phyloP scores from a whole-genome alignment of 1,140 invertebrate species.

The Scaptodrosophila lebanonensis region DNA sequence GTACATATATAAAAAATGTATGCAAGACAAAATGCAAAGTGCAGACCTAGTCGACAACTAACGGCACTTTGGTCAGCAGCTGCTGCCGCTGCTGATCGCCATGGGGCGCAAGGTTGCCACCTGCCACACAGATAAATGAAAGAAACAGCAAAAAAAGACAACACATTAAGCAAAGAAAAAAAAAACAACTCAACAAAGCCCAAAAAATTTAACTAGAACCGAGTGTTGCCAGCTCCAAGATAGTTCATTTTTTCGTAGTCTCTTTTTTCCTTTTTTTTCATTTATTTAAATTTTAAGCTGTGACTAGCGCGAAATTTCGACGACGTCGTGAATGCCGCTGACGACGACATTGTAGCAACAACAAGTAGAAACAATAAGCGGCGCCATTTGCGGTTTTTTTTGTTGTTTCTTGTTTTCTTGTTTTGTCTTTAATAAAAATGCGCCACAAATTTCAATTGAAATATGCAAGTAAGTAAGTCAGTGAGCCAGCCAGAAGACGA shows the following conservation, averaged over 20 bases:
- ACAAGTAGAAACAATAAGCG: slow-evolving; percentile 27
- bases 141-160: no score
- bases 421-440: slow-evolving; percentile 57
- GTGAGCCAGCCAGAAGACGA: slow-evolving; percentile 18
- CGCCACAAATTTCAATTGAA: slow-evolving; percentile 65
- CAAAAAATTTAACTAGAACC: no score
- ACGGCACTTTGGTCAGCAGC: slow-evolving; percentile 22
- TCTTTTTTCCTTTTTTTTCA: no score
- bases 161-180: no score
- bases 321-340: slow-evolving; percentile 3
- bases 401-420: slow-evolving; percentile 14
- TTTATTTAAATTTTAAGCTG: slow-evolving; percentile 29
- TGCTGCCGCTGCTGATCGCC: slow-evolving; percentile 21
- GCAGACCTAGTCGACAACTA: slow-evolving; percentile 20
- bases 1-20: neutral
- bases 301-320: no score
- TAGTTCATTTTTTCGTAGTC: no score
- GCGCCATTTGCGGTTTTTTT: neutral
- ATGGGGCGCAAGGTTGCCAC: slow-evolving; percentile 42
- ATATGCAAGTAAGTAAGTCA: slow-evolving; percentile 33
- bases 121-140: slow-evolving; percentile 23
- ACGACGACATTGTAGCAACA: slow-evolving; percentile 9
- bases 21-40: neutral
- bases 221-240: no score
- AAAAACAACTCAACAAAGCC: no score